phyloP scores from a whole-genome alignment of 2,888 invertebrate species.

The Emmelina monodactyla region DNA sequence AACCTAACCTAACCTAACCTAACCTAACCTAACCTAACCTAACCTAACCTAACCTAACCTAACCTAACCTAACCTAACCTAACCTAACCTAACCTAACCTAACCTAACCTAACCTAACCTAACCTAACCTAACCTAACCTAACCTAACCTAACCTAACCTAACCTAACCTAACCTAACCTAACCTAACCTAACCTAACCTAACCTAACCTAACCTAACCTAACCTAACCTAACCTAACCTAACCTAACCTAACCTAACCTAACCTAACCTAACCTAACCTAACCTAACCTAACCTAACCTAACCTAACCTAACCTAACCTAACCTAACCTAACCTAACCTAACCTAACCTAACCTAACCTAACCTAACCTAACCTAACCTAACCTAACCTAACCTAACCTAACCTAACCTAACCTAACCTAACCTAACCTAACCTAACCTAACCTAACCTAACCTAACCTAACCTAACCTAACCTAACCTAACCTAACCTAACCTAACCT shows the following conservation, averaged over 20 bases:
- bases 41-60: conserved; percentile 5
- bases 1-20: conserved; percentile 16
- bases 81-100: conserved; percentile 8
- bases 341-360: conserved; percentile 10
- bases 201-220: conserved; percentile 12
- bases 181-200: conserved; percentile 12
- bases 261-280: conserved; percentile 12
- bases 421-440: conserved; percentile 12
- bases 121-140: conserved; percentile 8
- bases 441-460: conserved; percentile 15
- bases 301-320: conserved; percentile 12
- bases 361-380: conserved; percentile 12
- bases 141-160: conserved; percentile 13
- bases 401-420: conserved; percentile 14
- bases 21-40: conserved; percentile 12
- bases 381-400: conserved; percentile 3
- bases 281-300: conserved; percentile 12
- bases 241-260: conserved; percentile 10
- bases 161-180: conserved; percentile 12
- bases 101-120: conserved; percentile 8
- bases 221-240: conserved; percentile 12
- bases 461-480: conserved; percentile 18
- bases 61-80: conserved; percentile 8
- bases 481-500: conserved; percentile 17
- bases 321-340: conserved; percentile 12